Percentiles rank a stretch among this genome's conserved stretches.
These are phyloP conservation scores for Crypturellus undulatus DNA, from an alignment of 2,113 vertebrate species.

Conservation along the genomic window DNA sequence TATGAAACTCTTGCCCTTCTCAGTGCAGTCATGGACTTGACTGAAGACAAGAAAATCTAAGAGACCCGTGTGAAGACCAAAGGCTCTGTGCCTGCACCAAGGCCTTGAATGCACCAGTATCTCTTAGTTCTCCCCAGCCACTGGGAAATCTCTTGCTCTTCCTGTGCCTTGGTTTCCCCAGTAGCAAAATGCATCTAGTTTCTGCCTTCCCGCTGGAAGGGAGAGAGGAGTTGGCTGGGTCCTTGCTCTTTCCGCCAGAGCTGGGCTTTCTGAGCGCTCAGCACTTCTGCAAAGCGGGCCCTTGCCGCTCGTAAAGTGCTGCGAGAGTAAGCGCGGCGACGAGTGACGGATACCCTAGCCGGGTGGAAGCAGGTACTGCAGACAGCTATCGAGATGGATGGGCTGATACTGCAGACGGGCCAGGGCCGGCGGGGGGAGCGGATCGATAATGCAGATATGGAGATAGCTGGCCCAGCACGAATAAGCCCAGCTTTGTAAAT, in stretches of 20 bases:
- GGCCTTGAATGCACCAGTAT: background rate
- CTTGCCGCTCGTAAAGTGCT: background rate
- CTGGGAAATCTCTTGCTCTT: background rate
- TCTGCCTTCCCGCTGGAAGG: accelerated
- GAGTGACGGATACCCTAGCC: slow-evolving; percentile 1
- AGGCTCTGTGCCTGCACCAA: background rate
- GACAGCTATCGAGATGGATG: slow-evolving; percentile 28
- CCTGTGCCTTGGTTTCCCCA: background rate
- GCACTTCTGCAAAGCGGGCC: background rate
- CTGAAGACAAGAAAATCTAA: background rate
- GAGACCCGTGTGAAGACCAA: background rate
- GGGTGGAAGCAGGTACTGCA: slow-evolving; percentile 23
- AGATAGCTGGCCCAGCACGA: background rate
- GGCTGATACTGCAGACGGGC: slow-evolving; percentile 13
- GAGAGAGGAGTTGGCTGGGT: background rate
- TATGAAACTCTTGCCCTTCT: background rate
- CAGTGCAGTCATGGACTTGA: too few relatives aligned
- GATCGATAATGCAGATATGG: slow-evolving; percentile 12
- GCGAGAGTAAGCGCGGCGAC: background rate
- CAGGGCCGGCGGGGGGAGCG: background rate
- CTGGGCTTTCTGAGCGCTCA: background rate
- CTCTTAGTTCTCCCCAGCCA: too few relatives aligned
- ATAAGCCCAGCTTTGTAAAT: slow-evolving; percentile 56
- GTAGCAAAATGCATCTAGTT: background rate
- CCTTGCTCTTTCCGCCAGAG: accelerated